Base-by-base conservation (phyloP, 2,797 vertebrate species). In the Eleutherodactylus coqui region DNA sequence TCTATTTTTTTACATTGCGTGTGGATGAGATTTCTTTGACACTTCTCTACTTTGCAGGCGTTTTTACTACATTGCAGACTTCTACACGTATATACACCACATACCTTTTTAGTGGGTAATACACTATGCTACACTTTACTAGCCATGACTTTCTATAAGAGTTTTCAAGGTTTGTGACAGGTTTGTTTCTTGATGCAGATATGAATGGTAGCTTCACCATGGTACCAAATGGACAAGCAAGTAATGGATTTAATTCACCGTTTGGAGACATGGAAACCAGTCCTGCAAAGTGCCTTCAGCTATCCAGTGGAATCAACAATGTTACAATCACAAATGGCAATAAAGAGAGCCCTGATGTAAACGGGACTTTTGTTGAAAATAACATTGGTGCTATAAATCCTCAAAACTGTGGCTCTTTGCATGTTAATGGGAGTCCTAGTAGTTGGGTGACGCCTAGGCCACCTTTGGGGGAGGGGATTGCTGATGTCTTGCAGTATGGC, bases 341-440 rank as follows among this genome's bases (percentile, higher is more conserved):
- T 16, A 69, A 41, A 32, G 86, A 85, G 27, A 17, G 19, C 43
- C 11, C 45, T 67, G 82, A 69, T 36, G 43, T 51, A 14, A 34
- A 49, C 16, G 75, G 64, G 36, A 83, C 76, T n/a, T 53, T 47
- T 36, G 34, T 45, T 0, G 92, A 92, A 60, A 91, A 95, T 2
- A 84, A 89, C 0, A 92, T 85, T 0, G 91, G 90, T 86, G 87
- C 88, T 36, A 34, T 88, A 88, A 89, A 85, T 17, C 67, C 51
- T 6, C 90, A 89, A 0, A 96, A 96, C 95, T 99, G 98, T 0
- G 97, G 98, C 0, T 96, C 97, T 0, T 94, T 99, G 21, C 97
- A 99, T 62, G 93, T 94, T 82, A 93, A 90, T 0, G 93, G 94
- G 14, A 98, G 97, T 62, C 96, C 97, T 0, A 95, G 96, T 64